Evolutionary conservation across 2,113 vertebrate species (phyloP).

Genomic region (Jacana jacana): DNA sequence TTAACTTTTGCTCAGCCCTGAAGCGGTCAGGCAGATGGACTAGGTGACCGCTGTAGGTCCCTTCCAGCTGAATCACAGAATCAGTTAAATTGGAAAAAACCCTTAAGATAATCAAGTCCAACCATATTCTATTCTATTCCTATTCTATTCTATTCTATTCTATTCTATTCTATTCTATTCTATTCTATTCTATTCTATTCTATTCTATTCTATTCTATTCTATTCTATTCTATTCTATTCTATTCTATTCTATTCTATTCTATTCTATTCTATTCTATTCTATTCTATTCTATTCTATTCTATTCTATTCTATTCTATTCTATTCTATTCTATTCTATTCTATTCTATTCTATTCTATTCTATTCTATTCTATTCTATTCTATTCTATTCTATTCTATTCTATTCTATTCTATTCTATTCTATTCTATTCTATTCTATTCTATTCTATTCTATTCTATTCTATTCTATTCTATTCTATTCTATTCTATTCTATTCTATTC

Average conservation of each 20-base stretch:
- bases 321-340: background rate
- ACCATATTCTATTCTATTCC: background rate
- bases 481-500: background rate
- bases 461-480: background rate
- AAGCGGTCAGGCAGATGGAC: background rate
- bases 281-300: background rate
- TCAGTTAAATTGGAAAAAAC: background rate
- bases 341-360: background rate
- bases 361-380: background rate
- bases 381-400: background rate
- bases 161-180: background rate
- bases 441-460: background rate
- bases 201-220: too few relatives aligned
- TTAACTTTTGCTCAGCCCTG: background rate
- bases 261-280: background rate
- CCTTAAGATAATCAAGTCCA: background rate
- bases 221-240: background rate
- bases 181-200: background rate
- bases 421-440: background rate
- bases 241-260: background rate
- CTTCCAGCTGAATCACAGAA: background rate
- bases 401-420: background rate
- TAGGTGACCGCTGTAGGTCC: rapidly evolving
- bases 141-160: background rate
- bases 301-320: background rate